Evolutionary conservation across 2,797 vertebrate genomes (phyloP), one percentile per base, ranked within the genome.

Genomic region (Kryptolebias ocellatus): DNA sequence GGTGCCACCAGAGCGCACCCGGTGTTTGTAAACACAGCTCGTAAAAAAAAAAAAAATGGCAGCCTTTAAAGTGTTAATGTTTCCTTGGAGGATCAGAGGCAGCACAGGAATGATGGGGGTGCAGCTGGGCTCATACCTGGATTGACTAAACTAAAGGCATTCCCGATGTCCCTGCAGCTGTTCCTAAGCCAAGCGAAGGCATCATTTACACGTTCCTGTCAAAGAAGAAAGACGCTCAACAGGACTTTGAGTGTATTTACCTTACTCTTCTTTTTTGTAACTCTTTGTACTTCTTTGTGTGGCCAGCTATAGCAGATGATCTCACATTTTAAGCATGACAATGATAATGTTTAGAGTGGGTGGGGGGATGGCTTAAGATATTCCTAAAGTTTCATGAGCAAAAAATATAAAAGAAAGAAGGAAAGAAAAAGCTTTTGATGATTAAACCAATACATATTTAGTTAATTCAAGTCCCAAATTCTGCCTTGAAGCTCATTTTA

Each of bases 11-110:
- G 64, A 71, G 84, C 68, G 80, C 85, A 75, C 84, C 76, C 70
- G 51, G 67, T 89, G 85, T 91, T 92, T 89, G 90, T 91, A 91
- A 91, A 92, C 91, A 93, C 78, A 59, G 76, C 84, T 89, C 63
- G 54, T 87, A 89, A 91, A 92, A 74, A 78, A 20, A 46, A 46
- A 59, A 54, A 54, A 17, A 39, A 72, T 70, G 64, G 80, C 79
- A 74, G 81, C 79, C 88, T 88, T 91, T 86, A 90, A 88, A 92
- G 86, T 81, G 82, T 84, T 81, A 82, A 88, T 60, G 81, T 85
- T 86, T 83, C 80, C 83, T 78, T 4, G 52, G 70, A 84, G 88
- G 89, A 90, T 89, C 85, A 84, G 78, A 87, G 83, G 81, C 62
- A 46, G 46, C 8, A 39, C 29, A 67, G 81, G 78, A 74, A 70